Base-by-base conservation (phyloP, 2,888 invertebrate species). In the Hemaris fuciformis region DNA sequence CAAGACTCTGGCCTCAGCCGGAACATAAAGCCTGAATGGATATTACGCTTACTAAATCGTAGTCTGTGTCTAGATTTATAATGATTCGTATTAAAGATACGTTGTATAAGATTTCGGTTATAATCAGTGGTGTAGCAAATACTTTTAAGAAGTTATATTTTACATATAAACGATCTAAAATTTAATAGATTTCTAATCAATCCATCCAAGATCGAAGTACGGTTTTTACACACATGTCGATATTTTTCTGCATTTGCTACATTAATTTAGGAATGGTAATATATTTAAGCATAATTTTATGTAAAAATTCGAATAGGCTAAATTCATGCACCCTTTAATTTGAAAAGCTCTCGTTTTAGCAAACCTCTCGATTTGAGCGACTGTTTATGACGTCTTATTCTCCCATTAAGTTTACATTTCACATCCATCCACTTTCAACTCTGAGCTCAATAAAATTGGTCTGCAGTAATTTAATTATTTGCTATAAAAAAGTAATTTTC, bases 31-130 rank as follows among this genome's bases (percentile, higher is more conserved):
- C 87, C 87, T 87, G 83, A 87, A 80, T 75, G 83, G 84, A 83
- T 79, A 84, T 81, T 88, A 89, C 89, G 89, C 89, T 89, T 89
- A 89, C 77, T 88, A 88, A 81, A 77, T 75, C 66, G 73, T 80
- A 80, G 78, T 68, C 70, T 68, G 71, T 78, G 72, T 77, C 70
- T 71, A 68, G 64, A 66, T 65, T 31, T 20, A 23, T 34, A 13
- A 34, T 10, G 45, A 45, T 46, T 22, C 13, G n/a, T 46, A 46
- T 38, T 38, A 38, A 38, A 38, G 38, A n/a, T 5, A 38, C 38
- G 3, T 38, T n/a, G 4, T 13, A 25, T 46, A n/a, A 46, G n/a
- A 6, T 13, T 45, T 18, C 15, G 7, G 3, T 7, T 15, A 27
- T 7, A 27, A 18, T 8, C 15, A 7, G 18, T 53, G 18, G 15